Evolutionary conservation across 1,140 invertebrate genomes (phyloP), one percentile per base, ranked within the genome.

Genomic region (Bombus impatiens): DNA sequence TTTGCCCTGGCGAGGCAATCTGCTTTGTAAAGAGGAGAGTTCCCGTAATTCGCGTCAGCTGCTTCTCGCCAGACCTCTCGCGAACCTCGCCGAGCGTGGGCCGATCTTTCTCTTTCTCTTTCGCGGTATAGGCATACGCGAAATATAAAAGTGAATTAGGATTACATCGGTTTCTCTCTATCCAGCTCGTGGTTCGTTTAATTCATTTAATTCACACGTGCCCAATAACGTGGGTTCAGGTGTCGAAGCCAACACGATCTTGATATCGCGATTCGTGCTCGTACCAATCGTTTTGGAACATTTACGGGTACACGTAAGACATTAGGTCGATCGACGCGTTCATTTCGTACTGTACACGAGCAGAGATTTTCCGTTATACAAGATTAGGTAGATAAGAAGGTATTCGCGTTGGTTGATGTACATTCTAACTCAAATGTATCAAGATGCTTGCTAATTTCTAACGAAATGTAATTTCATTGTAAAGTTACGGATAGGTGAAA

Each of bases 61-160:
- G 78, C 35, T 78, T 32, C 59, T 72, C 35, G 84, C 37, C 65
- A 35, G 70, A 42, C 35, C 68, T 53, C 83, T 44, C 62, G 62
- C 53, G 81, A 53, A 72, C 78, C 62, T 65, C 53, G 44, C 57
- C 74, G 59, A 89, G 76, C 88, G 82, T 89, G 79, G 88, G n/a
- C 74, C 82, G 82, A 78, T 87, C 88, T 86, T 53, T 82, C 79
- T 82, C 79, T 80, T 82, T 90, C 89, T 86, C 81, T 77, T 78
- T 89, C 82, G 59, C 65, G 81, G 81, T 68, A 65, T 32, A 40
- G 37, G 2, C n/a, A 32, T n/a, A 65, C 82, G 59, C 44, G 88
- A 79, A 80, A 89, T 79, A 89, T 80, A 90, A 90, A 90, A 90
- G 79, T 89, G 86, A 90, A 90, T 90, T 90, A 86, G 87, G 75